Evolutionary conservation across 2,113 vertebrate genomes (phyloP).

Genomic region (Microtus oregoni): DNA sequence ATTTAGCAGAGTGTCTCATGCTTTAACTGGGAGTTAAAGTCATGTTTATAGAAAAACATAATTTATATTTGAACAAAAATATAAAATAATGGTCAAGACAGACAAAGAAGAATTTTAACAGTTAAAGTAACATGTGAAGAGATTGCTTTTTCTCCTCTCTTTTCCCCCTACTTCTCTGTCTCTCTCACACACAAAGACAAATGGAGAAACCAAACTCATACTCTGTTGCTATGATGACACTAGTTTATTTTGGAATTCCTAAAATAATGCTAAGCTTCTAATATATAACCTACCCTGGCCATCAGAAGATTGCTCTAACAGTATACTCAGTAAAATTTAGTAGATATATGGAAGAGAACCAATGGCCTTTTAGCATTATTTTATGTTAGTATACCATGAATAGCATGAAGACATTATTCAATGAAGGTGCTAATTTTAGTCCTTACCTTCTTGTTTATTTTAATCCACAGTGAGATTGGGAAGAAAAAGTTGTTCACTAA

Average conservation of each 20-base stretch:
- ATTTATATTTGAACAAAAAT: slow-evolving; percentile 38
- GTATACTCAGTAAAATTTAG: slow-evolving; percentile 39
- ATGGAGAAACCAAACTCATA: slow-evolving; percentile 36
- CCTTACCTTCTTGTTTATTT: slow-evolving; percentile 73
- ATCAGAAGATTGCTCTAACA: slow-evolving; percentile 49
- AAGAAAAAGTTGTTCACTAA: slow-evolving; percentile 42
- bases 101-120: slow-evolving; percentile 45
- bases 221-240: slow-evolving; percentile 54
- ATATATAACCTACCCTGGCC: slow-evolving; percentile 57
- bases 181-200: neutral
- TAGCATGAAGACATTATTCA: slow-evolving; percentile 18
- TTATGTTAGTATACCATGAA: slow-evolving; percentile 47
- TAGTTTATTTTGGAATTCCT: slow-evolving; percentile 66
- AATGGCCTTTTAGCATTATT: slow-evolving; percentile 29
- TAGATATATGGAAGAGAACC: slow-evolving; percentile 68
- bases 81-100: slow-evolving; percentile 61
- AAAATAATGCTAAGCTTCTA: slow-evolving; percentile 71
- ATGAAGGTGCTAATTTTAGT: slow-evolving; percentile 56
- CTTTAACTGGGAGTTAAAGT: slow-evolving; percentile 66
- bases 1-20: slow-evolving; percentile 56
- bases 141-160: neutral
- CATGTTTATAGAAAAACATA: slow-evolving; percentile 51
- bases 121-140: slow-evolving; percentile 32
- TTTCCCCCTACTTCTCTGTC: neutral
- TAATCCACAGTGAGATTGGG: slow-evolving; percentile 26